These are phyloP conservation scores for Hypsibius dujardini DNA, from an alignment of 1,140 invertebrate genomes.

Conservation along the genomic window DNA sequence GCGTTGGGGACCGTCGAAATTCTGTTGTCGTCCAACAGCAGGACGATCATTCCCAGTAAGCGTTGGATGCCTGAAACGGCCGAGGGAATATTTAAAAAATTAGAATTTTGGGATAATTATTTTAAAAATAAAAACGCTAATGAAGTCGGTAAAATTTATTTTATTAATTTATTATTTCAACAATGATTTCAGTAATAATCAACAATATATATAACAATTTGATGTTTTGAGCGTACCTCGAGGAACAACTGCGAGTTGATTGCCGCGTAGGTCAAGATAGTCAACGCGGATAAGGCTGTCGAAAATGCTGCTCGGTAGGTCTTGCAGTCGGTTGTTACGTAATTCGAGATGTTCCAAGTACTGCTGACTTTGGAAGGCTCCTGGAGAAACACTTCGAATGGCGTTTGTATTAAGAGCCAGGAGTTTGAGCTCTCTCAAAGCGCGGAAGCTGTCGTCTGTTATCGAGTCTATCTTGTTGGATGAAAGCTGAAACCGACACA, in stretches of 20 bases:
- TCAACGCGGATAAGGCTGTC: background rate
- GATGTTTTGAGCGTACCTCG: background rate
- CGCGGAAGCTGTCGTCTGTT: background rate
- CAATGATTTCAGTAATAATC: background rate
- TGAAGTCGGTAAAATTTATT: background rate
- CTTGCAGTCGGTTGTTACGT: background rate
- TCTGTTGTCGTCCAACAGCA: constrained; percentile 3
- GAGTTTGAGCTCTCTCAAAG: background rate
- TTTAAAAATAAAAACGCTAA: background rate
- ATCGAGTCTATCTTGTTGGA: background rate
- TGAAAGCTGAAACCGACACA: background rate
- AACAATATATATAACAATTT: background rate
- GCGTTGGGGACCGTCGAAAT: background rate
- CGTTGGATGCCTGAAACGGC: constrained; percentile 10
- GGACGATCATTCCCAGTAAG: background rate
- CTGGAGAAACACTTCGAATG: background rate
- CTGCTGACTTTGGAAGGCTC: background rate
- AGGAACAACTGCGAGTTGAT: background rate
- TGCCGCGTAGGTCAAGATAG: background rate
- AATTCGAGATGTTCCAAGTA: background rate
- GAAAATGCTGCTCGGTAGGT: background rate
- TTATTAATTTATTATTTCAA: background rate
- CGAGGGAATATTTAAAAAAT: background rate
- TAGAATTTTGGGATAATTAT: too few species aligned
- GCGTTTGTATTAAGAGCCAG: background rate